Evolutionary conservation across 1,140 invertebrate species (phyloP), one percentile per base, ranked within the genome.

Genomic region (Drosophila burlai): DNA sequence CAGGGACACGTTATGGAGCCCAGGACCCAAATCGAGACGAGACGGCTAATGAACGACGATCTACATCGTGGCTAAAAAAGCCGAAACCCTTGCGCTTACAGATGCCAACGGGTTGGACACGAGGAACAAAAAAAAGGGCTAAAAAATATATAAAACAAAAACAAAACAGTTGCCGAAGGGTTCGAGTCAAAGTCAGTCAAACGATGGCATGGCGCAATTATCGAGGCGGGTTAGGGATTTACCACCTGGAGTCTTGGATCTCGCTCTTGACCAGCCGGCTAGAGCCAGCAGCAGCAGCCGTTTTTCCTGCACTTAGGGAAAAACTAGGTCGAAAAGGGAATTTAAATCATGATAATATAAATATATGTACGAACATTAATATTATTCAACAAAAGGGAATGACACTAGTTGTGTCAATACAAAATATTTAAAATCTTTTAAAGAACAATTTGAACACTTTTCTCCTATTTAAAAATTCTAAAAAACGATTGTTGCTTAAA

Each of bases 111-210:
- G 46, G 62, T 76, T 61, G 46, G 46, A 52, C 57, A 61, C 38
- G 46, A 73, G 57, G 24, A 38, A 21, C 11, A 10, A 65, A 58
- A 59, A 43, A 38, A 38, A 42, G 16, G 29, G 15, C 38, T 57
- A 34, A 18, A 29, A 52, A 31, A 36, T 36, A 55, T 71, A 59
- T 4, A 61, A 63, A 67, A 79, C 47, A 52, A 72, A 82, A 85
- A 73, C 65, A 86, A 80, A 85, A 85, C 83, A 85, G 83, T 86
- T 85, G 83, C 83, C 83, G 83, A 86, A 72, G 83, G 83, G 83
- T 82, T 85, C 74, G 64, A 72, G 66, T 81, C 81, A 84, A 84
- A 84, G 80, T 78, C 80, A 83, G 68, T 84, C 66, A 82, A 76
- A 79, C 71, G 71, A 74, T 74, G 71, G 67, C 75, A 82, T 86